Evolutionary conservation across 35 echinoderm and acorn worm genomes (phyloP).

Genomic region (Lytechinus variegatus): DNA sequence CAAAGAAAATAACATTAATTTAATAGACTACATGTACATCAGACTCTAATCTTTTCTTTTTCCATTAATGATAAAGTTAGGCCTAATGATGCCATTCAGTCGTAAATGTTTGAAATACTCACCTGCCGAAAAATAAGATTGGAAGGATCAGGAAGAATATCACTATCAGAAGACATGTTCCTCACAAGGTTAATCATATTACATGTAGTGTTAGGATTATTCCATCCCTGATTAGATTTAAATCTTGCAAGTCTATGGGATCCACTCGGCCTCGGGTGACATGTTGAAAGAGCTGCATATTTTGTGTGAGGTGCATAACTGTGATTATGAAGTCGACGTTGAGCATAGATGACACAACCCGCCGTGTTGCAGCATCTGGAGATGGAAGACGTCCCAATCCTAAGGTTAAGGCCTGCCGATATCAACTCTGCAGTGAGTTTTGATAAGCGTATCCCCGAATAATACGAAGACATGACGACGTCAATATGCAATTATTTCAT

Average conservation of each 20-base stretch:
- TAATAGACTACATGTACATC: too few relatives aligned
- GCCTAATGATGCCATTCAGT: too few relatives aligned
- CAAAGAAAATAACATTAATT: too few relatives aligned
- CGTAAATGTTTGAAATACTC: neutral
- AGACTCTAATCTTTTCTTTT: too few relatives aligned
- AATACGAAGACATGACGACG: neutral
- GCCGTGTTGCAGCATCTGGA: neutral
- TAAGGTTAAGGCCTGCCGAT: neutral
- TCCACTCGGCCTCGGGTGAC: neutral
- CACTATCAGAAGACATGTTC: neutral
- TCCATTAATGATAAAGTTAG: too few relatives aligned
- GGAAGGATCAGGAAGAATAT: neutral
- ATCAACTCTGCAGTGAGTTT: neutral
- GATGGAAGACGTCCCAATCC: neutral
- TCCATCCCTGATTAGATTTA: neutral
- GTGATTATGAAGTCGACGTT: neutral
- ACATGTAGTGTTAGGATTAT: neutral
- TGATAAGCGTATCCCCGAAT: neutral
- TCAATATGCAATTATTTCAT: neutral
- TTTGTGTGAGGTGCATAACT: too few relatives aligned
- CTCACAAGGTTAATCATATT: neutral
- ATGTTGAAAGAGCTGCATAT: too few relatives aligned
- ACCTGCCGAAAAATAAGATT: constrained; percentile 4
- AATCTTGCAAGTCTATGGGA: neutral
- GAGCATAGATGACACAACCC: neutral